Base-by-base conservation (phyloP, 2,113 vertebrate species). In the Eudyptes chrysolophus region DNA sequence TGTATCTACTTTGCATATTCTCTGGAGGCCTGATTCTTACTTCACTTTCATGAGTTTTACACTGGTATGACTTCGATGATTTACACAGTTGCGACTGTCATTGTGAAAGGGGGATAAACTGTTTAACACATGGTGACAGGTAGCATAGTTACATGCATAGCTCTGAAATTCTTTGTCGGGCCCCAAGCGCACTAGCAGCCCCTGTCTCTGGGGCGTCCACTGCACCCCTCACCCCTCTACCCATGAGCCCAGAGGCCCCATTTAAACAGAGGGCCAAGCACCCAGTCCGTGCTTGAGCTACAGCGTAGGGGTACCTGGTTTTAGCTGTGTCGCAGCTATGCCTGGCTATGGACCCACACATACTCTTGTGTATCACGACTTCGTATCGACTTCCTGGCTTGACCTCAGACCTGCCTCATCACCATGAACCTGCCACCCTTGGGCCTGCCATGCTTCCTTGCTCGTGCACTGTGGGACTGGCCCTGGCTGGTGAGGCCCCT, bases 341-440 rank as follows among this genome's bases (percentile, higher is more conserved):
- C 54, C 80, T 18, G 55, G 24, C 51, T 57, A 1, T 4, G 51
- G 34, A 29, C 66, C n/a, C 36, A 22, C 15, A 14, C 30, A 2
- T 12, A 5, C 48, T 32, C 32, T n/a, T 26, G 2, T 3, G 12
- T 24, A 24, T n/a, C 7, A 4, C 25, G 57, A 25, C 68, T 24
- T 16, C 36, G 3, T 10, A 30, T 9, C 5, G 16, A 5, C 25
- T 30, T 14, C 14, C 38, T 7, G 36, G 57, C 46, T 24, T 29
- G 57, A 6, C 14, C 36, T 52, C 46, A 29, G 57, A 24, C 30
- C 55, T 27, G n/a, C 55, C 66, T 34, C 36, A 2, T 29, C 22
- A 3, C 44, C 14, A 1, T 4, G 24, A 51, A 12, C 29, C 13
- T 70, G 44, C 66, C 16, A 1, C 11, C 27, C 52, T 13, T 2